Evolutionary conservation across 2,113 vertebrate genomes (phyloP), one percentile per base, ranked within the genome.

Genomic region (Chamaetylas fuelleborni): DNA sequence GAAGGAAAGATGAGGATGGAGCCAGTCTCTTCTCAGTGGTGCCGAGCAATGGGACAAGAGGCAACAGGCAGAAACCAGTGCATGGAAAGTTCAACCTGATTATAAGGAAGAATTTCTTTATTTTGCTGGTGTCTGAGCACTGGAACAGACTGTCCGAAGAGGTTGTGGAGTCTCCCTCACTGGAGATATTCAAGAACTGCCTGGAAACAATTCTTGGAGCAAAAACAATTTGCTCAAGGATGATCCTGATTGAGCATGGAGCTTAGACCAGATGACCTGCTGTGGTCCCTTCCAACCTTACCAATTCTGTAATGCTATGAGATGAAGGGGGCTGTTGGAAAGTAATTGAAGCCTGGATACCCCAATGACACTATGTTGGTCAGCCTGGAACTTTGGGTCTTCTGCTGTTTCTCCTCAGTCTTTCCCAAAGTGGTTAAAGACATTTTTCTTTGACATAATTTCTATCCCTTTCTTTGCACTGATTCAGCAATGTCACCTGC

Each of bases 281-380:
- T 43, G 31, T 42, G 26, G 26, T 65, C 25, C 15, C 12, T 73
- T 88, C 45, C 69, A 73, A 2, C 15, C 5, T 36, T 36, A 65
- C 36, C 36, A 36, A 36, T 36, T 36, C 36, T 36, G 36, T 36
- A 36, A 36, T 9, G 36, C 36, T 36, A 36, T 36, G 36, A 36
- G 36, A 36, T 36, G 36, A 36, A 36, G 36, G 36, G 36, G 36
- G 36, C 36, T 36, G 36, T 36, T 36, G 36, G 36, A 36, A 36
- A 36, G 48, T 48, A 53, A 16, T 22, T 70, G 28, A 81, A 91
- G 16, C 61, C 31, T 67, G 34, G 29, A 28, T 51, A 69, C n/a
- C 9, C 22, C 1, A 5, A 13, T 36, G 70, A 34, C 15, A 2
- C 13, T 2, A 1, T n/a, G 40, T 16, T 61, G 61, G 17, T 38